phyloP scores from a whole-genome alignment of 2,113 vertebrate species.

The Variabilichromis moorii region DNA sequence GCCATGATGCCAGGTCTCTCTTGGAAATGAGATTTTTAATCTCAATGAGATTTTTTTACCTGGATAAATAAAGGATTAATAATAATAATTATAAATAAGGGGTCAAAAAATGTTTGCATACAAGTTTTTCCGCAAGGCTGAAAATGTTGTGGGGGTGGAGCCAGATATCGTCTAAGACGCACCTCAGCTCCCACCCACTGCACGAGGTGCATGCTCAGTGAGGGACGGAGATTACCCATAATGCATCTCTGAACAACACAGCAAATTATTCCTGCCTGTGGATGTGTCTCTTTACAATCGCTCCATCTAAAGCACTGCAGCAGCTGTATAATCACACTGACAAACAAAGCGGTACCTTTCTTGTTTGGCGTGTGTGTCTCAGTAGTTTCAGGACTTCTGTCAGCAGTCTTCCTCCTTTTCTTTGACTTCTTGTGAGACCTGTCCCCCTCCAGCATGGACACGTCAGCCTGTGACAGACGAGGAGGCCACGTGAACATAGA shows the following conservation, averaged over 20 bases:
- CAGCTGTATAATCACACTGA: background rate
- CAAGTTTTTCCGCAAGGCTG: background rate
- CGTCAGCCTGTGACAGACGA: conserved; percentile 16
- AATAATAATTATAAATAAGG: background rate
- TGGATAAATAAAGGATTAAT: too few relatives aligned
- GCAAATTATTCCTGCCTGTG: background rate
- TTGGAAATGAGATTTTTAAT: too few relatives aligned
- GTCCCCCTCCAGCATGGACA: conserved; percentile 69
- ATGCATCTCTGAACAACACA: background rate
- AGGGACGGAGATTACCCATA: background rate
- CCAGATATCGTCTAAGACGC: background rate
- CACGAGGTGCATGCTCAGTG: background rate
- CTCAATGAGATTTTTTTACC: too few relatives aligned
- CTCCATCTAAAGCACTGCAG: background rate
- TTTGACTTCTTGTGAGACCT: conserved; percentile 56
- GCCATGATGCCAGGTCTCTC: too few relatives aligned
- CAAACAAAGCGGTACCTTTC: conserved; percentile 65
- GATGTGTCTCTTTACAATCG: background rate
- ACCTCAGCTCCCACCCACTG: background rate
- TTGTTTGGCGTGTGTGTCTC: conserved; percentile 49
- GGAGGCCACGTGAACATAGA: accelerated
- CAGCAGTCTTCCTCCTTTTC: conserved; percentile 35
- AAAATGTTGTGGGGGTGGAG: background rate
- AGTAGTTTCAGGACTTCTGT: conserved; percentile 55
- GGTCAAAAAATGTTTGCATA: background rate